Conservation (phyloP, 2,113 vertebrate species). For the Onychostruthus taczanowskii region DNA sequence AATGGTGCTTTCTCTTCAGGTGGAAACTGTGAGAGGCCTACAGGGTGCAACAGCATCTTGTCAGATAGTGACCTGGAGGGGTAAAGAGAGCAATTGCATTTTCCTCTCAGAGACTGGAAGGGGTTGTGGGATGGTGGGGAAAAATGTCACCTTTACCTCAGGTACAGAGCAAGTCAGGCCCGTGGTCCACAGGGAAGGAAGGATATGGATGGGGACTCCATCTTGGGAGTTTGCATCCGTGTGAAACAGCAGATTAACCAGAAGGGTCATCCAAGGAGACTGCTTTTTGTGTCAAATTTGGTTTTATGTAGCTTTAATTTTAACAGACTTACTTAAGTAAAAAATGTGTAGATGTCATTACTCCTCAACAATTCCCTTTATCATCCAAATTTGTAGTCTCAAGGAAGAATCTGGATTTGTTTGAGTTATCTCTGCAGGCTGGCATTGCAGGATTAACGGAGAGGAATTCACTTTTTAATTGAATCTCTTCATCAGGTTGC, state of each 20-base stretch:
- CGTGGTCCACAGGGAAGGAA: accelerated
- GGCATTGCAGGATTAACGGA: not conserved
- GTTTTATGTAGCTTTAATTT: not conserved
- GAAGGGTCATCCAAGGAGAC: not conserved
- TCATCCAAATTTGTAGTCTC: not conserved
- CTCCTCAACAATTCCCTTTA: not conserved
- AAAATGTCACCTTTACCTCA: not conserved
- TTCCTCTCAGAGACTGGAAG: not conserved
- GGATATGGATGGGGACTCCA: not conserved
- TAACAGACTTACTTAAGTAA: not conserved
- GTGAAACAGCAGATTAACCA: not conserved
- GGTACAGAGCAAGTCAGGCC: too few relatives aligned
- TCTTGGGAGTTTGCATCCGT: accelerated
- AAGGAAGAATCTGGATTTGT: not conserved
- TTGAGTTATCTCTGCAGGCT: not conserved
- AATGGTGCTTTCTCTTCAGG: not conserved
- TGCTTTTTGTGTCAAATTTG: not conserved
- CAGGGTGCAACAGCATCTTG: not conserved
- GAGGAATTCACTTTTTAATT: not conserved
- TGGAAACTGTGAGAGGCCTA: not conserved
- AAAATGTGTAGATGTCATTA: not conserved
- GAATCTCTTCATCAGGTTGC: not conserved
- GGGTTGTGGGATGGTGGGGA: accelerated
- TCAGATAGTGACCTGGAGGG: not conserved
- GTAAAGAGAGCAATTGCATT: not conserved